phyloP scores from a whole-genome alignment of 2,113 vertebrate species.

The Pituophis catenifer region DNA sequence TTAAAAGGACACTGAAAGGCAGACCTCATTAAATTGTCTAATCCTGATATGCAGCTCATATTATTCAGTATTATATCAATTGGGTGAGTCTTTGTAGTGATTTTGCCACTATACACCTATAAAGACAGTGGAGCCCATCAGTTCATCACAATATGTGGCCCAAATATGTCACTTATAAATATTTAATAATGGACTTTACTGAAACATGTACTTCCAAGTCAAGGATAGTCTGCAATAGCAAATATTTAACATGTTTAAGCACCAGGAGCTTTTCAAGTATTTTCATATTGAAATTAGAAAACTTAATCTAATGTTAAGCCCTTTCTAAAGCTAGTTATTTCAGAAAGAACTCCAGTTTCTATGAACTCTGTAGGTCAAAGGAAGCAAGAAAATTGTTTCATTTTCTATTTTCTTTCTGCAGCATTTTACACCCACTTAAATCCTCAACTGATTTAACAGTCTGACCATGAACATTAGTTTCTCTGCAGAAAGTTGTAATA shows the following conservation, averaged over 20 bases:
- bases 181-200: constrained; percentile 36
- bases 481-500: background rate
- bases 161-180: constrained; percentile 36
- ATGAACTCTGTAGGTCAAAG: background rate
- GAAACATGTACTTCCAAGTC: background rate
- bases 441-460: background rate
- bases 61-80: constrained; percentile 32
- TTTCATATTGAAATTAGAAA: background rate
- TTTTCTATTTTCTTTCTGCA: background rate
- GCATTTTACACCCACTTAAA: background rate
- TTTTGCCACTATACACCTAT: constrained; percentile 29
- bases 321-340: background rate
- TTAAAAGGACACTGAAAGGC: constrained; percentile 42
- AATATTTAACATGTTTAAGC: constrained; percentile 15
- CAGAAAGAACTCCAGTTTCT: background rate
- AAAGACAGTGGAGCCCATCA: constrained; percentile 29
- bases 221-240: constrained; percentile 9
- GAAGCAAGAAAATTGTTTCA: background rate
- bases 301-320: background rate
- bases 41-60: constrained; percentile 25
- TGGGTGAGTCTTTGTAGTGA: constrained; percentile 7
- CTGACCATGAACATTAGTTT: background rate
- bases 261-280: constrained; percentile 27
- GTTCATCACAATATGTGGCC: background rate
- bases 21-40: constrained; percentile 32